These are phyloP conservation scores for Drosophila antonietae DNA, from an alignment of 2,888 invertebrate species.

Conservation along the genomic window DNA sequence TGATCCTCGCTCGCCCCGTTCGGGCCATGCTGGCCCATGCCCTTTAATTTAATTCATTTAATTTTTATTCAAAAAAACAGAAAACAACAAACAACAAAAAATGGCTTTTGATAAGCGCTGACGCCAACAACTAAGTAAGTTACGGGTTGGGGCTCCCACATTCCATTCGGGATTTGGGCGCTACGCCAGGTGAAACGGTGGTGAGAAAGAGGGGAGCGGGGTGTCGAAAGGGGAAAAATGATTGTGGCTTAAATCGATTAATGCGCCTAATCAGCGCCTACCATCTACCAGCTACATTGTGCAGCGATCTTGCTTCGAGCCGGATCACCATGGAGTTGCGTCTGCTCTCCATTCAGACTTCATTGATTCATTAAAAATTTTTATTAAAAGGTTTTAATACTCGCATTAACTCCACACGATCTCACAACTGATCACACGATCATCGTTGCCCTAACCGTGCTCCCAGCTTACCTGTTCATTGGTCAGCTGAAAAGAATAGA, in stretches of 20 bases:
- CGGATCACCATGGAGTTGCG: slow-evolving; percentile 16
- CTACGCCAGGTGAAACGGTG: neutral
- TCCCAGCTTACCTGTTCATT: slow-evolving; percentile 43
- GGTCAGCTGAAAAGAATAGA: slow-evolving; percentile 33
- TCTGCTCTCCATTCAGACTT: slow-evolving; percentile 59
- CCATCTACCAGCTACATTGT: slow-evolving; percentile 62
- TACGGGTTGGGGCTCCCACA: slow-evolving; percentile 68
- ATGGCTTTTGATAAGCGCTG: slow-evolving; percentile 74
- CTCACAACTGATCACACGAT: slow-evolving; percentile 73
- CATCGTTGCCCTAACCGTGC: slow-evolving; percentile 35
- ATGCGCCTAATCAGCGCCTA: slow-evolving; percentile 82
- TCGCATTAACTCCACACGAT: slow-evolving; percentile 83
- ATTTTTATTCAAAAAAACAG: slow-evolving; percentile 79
- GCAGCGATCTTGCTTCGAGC: slow-evolving; percentile 43
- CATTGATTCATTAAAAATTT: slow-evolving; percentile 81
- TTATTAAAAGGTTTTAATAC: slow-evolving; percentile 84
- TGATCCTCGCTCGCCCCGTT: slow-evolving; percentile 26
- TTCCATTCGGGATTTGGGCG: slow-evolving; percentile 56
- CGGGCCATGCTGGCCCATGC: slow-evolving; percentile 22
- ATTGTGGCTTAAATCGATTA: slow-evolving; percentile 84
- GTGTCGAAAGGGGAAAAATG: slow-evolving; percentile 47
- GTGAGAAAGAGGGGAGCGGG: neutral
- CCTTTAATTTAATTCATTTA: slow-evolving; percentile 83
- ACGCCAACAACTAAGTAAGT: slow-evolving; percentile 68
- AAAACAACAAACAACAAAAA: slow-evolving; percentile 46